A percentile compares a stretch with the other conserved stretches of the same genome.
Evolutionary conservation across 30 jellyfish, hydroid and myxozoan genomes (phyloP).

Genomic region (Turritopsis dohrnii): DNA sequence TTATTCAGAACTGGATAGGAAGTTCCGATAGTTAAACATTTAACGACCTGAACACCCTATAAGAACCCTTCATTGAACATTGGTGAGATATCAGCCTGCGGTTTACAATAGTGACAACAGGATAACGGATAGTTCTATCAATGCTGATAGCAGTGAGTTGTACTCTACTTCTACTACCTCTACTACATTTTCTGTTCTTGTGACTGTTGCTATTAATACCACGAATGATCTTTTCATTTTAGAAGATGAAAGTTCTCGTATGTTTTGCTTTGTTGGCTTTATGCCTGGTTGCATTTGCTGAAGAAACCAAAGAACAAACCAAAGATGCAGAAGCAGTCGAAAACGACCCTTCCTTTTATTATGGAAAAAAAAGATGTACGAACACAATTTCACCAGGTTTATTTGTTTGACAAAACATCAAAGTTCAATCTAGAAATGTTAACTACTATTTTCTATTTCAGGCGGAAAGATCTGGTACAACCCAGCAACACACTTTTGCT

Average conservation of each 20-base stretch:
- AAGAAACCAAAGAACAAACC: neutral
- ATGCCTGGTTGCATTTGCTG: neutral
- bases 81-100: neutral
- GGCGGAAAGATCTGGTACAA: neutral
- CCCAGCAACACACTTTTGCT: neutral
- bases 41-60: neutral
- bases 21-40: neutral
- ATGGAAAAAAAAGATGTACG: neutral
- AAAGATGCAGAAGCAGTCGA: neutral
- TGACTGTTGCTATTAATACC: too few species aligned
- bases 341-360: neutral
- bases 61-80: neutral
- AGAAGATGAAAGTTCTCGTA: neutral
- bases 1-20: too few species aligned
- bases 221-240: too few species aligned
- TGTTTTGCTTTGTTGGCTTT: neutral
- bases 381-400: neutral
- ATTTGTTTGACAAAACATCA: neutral
- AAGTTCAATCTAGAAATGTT: neutral
- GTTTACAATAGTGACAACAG: neutral
- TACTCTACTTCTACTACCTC: neutral
- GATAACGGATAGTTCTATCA: neutral
- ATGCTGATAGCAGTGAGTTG: neutral
- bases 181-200: too few species aligned
- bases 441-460: neutral